Conservation (phyloP, 2,797 vertebrate species). For the Kryptolebias ocellatus region DNA sequence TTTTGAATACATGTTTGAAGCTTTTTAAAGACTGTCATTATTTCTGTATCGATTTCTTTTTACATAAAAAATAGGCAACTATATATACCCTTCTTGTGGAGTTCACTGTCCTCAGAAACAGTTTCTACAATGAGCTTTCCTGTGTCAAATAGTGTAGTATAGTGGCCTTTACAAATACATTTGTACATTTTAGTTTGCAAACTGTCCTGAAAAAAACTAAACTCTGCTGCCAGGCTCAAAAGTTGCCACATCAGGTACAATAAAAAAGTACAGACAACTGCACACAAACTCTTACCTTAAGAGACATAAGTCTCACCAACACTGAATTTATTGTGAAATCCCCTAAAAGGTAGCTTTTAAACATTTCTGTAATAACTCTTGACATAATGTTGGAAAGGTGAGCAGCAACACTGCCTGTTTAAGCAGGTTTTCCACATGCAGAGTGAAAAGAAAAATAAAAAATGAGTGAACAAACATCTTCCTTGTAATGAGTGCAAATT, state of each 20-base stretch:
- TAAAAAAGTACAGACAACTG: no score
- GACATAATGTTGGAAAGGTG: no score
- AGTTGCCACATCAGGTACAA: background rate
- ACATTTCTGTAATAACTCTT: no score
- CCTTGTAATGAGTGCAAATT: background rate
- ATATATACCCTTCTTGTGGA: background rate
- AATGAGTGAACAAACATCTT: background rate
- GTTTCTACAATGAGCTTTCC: slow-evolving; percentile 3
- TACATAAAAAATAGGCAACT: no score
- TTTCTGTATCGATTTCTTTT: background rate
- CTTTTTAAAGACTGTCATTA: background rate
- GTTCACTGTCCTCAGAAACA: background rate
- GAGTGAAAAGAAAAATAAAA: slow-evolving; percentile 19
- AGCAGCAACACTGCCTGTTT: slow-evolving; percentile 15
- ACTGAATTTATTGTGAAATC: background rate
- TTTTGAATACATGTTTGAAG: background rate
- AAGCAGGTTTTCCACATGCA: slow-evolving; percentile 19
- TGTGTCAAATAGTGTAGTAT: background rate
- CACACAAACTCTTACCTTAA: slow-evolving; percentile 11
- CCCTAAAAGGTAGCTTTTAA: no score
- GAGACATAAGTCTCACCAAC: slow-evolving; percentile 55
- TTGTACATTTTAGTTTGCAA: slow-evolving; percentile 14
- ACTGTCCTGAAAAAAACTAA: slow-evolving; percentile 7
- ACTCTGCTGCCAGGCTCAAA: background rate
- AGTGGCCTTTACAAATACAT: background rate